Base-by-base conservation (phyloP, 2,797 vertebrate species). In the Schizopygopsis pylzovi region DNA sequence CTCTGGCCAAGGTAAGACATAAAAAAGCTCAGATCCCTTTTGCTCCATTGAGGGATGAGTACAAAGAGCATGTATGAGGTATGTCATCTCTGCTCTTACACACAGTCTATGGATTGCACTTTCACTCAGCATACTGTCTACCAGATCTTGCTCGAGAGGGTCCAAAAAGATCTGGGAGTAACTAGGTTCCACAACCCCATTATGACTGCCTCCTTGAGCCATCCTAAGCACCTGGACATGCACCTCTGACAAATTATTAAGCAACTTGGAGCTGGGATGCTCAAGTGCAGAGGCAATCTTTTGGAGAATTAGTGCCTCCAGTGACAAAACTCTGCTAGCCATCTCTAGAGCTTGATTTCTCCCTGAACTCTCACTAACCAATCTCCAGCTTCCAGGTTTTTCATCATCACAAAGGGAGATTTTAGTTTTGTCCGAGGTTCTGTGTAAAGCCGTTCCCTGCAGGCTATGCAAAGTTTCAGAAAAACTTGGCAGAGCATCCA, bases 11-110 rank as follows among this genome's bases (percentile, higher is more conserved):
- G 85, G 92, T 79, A 93, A 94, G 0, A 91, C 88, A 68, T 90
- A 91, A 83, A 94, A 85, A 77, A 93, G 90, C 79, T 94, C 91
- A 45, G 92, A 92, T 83, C 94, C 81, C 87, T 94, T 85, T 56
- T 90, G 92, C 10, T 93, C 94, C 41, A 94, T 92, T 85, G 68
- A 78, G 4, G 72, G 25, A 43, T 70, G 63, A 33, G 68, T 59
- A 41, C 96, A 94, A 89, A 95, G 90, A 72, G 95, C 96, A 25
- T 97, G 93, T n/a, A 94, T 90, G 0, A 94, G 92, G 76, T 96
- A 97, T 75, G 95, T 94, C 61, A 99, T 93, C 91, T 99, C 97
- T 0, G 96, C 96, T 86, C 96, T 96, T 82, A 96, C 90, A 89
- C 97, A 94, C 0, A 94, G 87, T 73, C 75, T 89, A 4, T 71